These are phyloP conservation scores for Eulemur rufifrons DNA, from an alignment of 2,113 vertebrate genomes.

Conservation along the genomic window DNA sequence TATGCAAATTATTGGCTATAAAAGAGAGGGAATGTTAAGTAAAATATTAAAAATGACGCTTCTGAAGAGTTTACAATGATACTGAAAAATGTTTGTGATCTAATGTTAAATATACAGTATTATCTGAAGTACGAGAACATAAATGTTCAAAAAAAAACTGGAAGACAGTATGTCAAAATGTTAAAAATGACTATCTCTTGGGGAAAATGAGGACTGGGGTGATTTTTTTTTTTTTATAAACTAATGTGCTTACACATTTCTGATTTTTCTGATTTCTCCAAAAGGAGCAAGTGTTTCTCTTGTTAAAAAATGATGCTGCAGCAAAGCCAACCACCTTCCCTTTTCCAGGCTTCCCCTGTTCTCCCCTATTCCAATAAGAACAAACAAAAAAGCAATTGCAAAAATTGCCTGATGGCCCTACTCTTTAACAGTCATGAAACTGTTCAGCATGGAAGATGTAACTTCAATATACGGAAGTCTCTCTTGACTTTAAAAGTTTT, in stretches of 20 bases:
- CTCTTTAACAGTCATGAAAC: background rate
- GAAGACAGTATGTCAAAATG: background rate
- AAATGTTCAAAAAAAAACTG: background rate
- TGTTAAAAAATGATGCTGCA: constrained; percentile 12
- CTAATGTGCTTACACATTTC: background rate
- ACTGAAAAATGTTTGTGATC: background rate
- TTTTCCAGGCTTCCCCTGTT: background rate
- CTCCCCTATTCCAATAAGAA: background rate
- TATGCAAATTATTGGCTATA: background rate
- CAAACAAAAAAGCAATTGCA: background rate
- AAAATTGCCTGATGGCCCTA: background rate
- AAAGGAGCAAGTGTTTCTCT: background rate
- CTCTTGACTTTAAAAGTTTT: constrained; percentile 42
- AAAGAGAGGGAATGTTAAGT: background rate
- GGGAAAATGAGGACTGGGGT: background rate
- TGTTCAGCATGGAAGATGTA: background rate
- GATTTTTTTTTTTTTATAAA: background rate
- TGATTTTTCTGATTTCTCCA: background rate
- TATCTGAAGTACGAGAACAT: background rate
- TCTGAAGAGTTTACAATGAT: background rate
- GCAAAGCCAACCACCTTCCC: background rate
- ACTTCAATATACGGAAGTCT: background rate
- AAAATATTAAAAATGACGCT: background rate
- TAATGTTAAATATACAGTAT: background rate
- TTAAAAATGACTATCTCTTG: background rate